Percentiles rank a stretch among this genome's conserved stretches.
Evolutionary conservation across 2,113 vertebrate genomes (phyloP).

Genomic region (Cyanistes caeruleus): DNA sequence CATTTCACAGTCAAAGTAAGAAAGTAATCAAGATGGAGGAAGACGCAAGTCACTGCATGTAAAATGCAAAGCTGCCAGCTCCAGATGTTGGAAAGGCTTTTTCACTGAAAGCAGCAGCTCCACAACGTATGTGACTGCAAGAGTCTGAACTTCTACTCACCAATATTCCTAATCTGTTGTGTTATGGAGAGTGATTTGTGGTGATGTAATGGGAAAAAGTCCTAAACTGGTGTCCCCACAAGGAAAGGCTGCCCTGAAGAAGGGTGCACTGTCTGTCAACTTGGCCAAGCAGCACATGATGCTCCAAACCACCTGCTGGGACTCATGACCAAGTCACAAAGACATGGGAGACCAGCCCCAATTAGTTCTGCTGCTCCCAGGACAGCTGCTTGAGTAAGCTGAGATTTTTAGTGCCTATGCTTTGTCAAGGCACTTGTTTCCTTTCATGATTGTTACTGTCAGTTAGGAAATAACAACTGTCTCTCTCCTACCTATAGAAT

Average conservation of each 20-base stretch:
- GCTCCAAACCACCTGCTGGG: background rate
- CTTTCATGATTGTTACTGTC: background rate
- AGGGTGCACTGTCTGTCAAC: background rate
- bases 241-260: background rate
- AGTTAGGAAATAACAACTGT: conserved; percentile 24
- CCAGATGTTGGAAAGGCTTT: background rate
- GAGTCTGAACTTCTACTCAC: background rate
- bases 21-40: background rate
- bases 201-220: background rate
- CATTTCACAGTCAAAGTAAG: background rate
- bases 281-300: background rate
- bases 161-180: background rate
- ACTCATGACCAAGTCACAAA: background rate
- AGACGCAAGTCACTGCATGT: background rate
- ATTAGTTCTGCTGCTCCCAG: background rate
- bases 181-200: background rate
- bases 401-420: background rate
- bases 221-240: background rate
- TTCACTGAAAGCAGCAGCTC: background rate
- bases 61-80: background rate
- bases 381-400: background rate
- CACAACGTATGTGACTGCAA: background rate
- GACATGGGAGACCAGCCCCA: background rate
- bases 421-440: background rate
- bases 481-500: background rate